Percentiles rank a stretch among this genome's conserved stretches.
Evolutionary conservation across 1,140 invertebrate genomes (phyloP).

Genomic region (Stenopsyche tienmushanensis): DNA sequence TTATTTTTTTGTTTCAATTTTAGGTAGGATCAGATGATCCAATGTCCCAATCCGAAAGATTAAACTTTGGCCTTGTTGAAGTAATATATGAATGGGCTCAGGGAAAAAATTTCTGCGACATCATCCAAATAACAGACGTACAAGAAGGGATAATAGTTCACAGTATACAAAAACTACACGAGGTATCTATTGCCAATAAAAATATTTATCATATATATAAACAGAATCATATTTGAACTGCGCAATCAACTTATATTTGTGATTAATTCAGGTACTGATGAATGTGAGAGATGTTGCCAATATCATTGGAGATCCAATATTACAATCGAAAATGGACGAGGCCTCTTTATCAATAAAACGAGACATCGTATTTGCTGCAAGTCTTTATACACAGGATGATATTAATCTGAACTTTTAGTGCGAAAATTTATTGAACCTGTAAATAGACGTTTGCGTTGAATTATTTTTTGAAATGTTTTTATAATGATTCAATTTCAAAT

Average conservation of each 20-base stretch:
- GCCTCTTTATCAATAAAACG: slow-evolving; percentile 90
- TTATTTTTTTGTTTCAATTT: no score
- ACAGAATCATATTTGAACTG: no score
- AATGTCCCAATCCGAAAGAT: slow-evolving; percentile 37
- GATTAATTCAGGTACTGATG: slow-evolving; percentile 64
- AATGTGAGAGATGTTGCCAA: slow-evolving; percentile 92
- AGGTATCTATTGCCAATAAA: slow-evolving; percentile 53
- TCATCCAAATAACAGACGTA: slow-evolving; percentile 89
- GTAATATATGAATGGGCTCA: slow-evolving; percentile 96
- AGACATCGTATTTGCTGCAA: slow-evolving; percentile 98
- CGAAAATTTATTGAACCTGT: not conserved
- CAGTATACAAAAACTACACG: slow-evolving; percentile 95
- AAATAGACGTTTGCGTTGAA: not conserved
- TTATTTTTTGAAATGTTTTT: slow-evolving; percentile 1
- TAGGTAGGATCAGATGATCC: slow-evolving; percentile 37
- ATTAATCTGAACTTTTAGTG: slow-evolving; percentile 22
- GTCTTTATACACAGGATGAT: slow-evolving; percentile 76
- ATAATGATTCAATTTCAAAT: not conserved
- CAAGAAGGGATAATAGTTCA: slow-evolving; percentile 98
- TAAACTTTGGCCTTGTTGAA: slow-evolving; percentile 89
- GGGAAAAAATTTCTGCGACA: slow-evolving; percentile 88
- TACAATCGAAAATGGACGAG: slow-evolving; percentile 94
- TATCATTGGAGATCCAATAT: slow-evolving; percentile 87
- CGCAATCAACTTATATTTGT: no score
- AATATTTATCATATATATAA: not conserved